Evolutionary conservation across 2,113 vertebrate genomes (phyloP).

Genomic region (Ictidomys tridecemlineatus): DNA sequence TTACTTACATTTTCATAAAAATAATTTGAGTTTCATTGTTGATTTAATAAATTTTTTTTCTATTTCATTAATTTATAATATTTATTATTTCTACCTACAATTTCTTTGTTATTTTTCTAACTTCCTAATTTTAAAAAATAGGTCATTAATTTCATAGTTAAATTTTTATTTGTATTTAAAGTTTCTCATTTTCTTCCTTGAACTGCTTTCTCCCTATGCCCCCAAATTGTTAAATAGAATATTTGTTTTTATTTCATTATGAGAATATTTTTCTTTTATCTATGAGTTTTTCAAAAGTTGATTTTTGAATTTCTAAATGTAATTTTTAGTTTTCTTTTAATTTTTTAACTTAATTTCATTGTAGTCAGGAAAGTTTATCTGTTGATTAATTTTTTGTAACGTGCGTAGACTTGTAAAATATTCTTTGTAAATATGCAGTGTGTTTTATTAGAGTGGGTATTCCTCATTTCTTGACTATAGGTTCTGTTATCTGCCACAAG

Average conservation of each 20-base stretch:
- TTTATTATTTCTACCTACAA: background rate
- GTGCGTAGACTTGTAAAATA: background rate
- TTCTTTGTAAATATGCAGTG: background rate
- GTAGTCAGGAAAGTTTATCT: background rate
- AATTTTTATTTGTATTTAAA: background rate
- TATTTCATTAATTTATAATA: background rate
- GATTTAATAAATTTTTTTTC: background rate
- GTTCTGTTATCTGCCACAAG: background rate
- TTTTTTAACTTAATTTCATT: background rate
- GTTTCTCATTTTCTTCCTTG: background rate
- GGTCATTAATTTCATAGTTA: background rate
- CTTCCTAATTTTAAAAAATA: background rate
- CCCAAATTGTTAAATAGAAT: background rate
- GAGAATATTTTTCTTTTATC: background rate
- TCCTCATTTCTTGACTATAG: background rate
- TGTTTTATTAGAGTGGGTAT: background rate
- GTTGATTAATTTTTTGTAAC: background rate
- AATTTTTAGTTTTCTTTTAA: background rate
- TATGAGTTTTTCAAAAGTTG: background rate
- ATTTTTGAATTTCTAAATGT: background rate
- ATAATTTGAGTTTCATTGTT: background rate
- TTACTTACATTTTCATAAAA: background rate
- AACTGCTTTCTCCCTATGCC: background rate
- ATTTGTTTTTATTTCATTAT: background rate
- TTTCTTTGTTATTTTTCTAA: background rate